Base-by-base conservation (phyloP, 2,113 vertebrate genomes). In the Perca fluviatilis region DNA sequence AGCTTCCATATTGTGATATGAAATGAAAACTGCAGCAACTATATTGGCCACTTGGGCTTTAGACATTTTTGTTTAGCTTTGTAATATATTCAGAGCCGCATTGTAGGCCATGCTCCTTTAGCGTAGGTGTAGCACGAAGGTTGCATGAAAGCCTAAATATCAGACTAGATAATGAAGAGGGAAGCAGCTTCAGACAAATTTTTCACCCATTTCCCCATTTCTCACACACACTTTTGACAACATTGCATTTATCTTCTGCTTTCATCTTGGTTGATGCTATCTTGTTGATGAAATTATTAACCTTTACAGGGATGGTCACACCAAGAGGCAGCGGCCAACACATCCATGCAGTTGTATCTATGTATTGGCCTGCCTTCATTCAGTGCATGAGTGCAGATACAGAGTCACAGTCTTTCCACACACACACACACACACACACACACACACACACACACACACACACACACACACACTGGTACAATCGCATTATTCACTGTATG, bases 401-500 rank as follows among this genome's bases (percentile, higher is more conserved):
- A 19, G 40, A 49, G 43, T 57, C 61, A 30, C 46, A 64, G 33
- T 63, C 25, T 77, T 57, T 62, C 43, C 71, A 77, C 75, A 69
- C 25, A 62, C n/a, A 36, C 36, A 70, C 53, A 73, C 71, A 76
- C 75, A 68, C 23, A 62, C n/a, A 46, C 43, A 40, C 36, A 40
- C 36, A 40, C 36, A 40, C 36, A 40, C 36, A 40, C 36, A 40
- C 36, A 40, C 36, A 70, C 53, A 73, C 71, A 76, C 75, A 69
- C 25, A 62, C n/a, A 46, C 40, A 73, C 62, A 78, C 27, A 63
- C 23, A 49, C 51, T 71, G 64, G 27, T 56, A 77, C 64, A 80
- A 71, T 84, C 77, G 25, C 70, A 89, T 78, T 85, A 82, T 85
- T 85, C 80, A 80, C 86, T 83, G 40, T 12, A 86, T 40, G 86